phyloP scores from a whole-genome alignment of 1,140 invertebrate genomes.

The Papilio xuthus region DNA sequence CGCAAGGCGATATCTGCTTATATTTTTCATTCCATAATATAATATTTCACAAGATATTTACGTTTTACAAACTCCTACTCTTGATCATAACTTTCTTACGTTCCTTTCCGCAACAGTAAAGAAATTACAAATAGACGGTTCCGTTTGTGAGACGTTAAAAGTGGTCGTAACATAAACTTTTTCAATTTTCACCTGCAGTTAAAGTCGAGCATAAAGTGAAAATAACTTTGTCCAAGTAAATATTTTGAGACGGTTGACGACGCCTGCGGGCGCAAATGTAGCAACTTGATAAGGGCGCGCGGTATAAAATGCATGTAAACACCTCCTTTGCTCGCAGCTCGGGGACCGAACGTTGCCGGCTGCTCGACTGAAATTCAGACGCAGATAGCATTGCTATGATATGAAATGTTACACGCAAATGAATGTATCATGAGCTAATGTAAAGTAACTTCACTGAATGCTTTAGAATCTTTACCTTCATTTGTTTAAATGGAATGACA shows the following conservation, averaged over 20 bases:
- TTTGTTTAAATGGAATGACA: neutral
- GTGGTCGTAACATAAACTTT: conserved; percentile 78
- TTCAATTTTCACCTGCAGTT: conserved; percentile 80
- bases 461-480: neutral
- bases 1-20: neutral
- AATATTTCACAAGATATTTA: neutral
- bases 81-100: neutral
- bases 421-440: conserved; percentile 8
- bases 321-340: conserved; percentile 61
- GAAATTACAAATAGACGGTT: conserved; percentile 67
- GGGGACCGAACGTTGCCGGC: conserved; percentile 59
- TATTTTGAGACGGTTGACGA: conserved; percentile 75
- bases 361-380: conserved; percentile 56
- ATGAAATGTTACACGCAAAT: conserved; percentile 30
- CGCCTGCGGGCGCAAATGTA: conserved; percentile 70
- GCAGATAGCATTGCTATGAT: conserved; percentile 37
- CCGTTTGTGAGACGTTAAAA: conserved; percentile 66
- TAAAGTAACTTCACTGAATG: neutral
- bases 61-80: neutral
- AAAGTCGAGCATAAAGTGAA: conserved; percentile 69
- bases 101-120: conserved; percentile 34
- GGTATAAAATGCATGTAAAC: conserved; percentile 77
- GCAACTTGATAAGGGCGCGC: conserved; percentile 72
- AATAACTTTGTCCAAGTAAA: conserved; percentile 65
- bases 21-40: neutral